phyloP scores from a whole-genome alignment of 30 jellyfish, hydroid and myxozoan species.

The Morbakka virulenta region DNA sequence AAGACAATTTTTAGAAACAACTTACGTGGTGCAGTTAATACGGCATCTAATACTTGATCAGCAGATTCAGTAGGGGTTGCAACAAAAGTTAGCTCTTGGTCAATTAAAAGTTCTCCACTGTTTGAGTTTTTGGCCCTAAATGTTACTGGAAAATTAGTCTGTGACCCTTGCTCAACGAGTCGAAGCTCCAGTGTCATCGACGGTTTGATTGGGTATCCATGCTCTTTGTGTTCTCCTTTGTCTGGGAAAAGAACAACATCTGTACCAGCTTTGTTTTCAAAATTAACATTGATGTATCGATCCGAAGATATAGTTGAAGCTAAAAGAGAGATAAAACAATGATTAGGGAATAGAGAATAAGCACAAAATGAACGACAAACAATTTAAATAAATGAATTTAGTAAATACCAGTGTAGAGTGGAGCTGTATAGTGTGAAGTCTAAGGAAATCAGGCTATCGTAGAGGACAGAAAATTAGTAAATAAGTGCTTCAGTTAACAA shows the following conservation, averaged over 20 bases:
- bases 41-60: slow-evolving; percentile 69
- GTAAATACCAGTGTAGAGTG: neutral
- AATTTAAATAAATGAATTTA: neutral
- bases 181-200: slow-evolving; percentile 84
- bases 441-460: too few relatives aligned
- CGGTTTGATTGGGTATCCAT: slow-evolving; percentile 93
- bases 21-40: slow-evolving; percentile 84
- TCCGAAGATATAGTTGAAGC: slow-evolving; percentile 91
- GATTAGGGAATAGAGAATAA: neutral
- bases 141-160: slow-evolving; percentile 94
- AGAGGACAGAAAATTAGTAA: too few relatives aligned
- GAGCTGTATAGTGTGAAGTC: too few relatives aligned
- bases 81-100: slow-evolving; percentile 73
- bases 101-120: slow-evolving; percentile 67
- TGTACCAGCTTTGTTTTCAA: slow-evolving; percentile 97
- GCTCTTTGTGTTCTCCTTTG: slow-evolving; percentile 88
- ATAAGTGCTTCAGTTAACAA: too few relatives aligned
- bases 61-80: slow-evolving; percentile 92
- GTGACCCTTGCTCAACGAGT: slow-evolving; percentile 95
- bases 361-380: neutral
- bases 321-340: slow-evolving; percentile 11
- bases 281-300: slow-evolving; percentile 88
- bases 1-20: too few relatives aligned
- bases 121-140: slow-evolving; percentile 72
- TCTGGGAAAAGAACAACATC: slow-evolving; percentile 85